A percentile compares a stretch with the other conserved stretches of the same genome.
Conservation (phyloP, 2,797 vertebrate genomes). For the Catamblyrhynchus diadema region DNA sequence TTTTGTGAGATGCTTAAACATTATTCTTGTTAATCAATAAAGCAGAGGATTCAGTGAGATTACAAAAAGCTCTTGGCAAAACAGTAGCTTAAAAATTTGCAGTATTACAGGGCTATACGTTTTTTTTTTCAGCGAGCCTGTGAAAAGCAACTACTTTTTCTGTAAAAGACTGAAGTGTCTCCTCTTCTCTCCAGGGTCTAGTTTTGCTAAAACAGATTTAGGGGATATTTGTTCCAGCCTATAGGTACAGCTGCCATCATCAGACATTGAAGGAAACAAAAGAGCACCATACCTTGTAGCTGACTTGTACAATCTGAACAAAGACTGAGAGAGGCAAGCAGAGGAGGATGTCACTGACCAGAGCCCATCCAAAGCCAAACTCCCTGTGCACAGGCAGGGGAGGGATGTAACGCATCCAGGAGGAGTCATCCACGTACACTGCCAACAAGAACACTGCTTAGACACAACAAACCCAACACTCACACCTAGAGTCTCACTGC, state of each 20-base stretch:
- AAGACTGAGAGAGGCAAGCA: slow-evolving; percentile 92
- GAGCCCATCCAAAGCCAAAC: slow-evolving; percentile 86
- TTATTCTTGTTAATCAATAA: not conserved
- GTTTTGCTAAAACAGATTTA: not conserved
- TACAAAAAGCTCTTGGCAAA: not conserved
- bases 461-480: not conserved
- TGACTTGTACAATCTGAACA: slow-evolving; percentile 89
- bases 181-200: not conserved
- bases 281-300: slow-evolving; percentile 84
- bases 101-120: not conserved
- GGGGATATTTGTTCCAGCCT: not conserved
- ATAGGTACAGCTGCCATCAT: not conserved
- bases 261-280: not conserved
- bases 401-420: slow-evolving; percentile 87
- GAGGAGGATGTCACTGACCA: slow-evolving; percentile 88
- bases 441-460: not conserved
- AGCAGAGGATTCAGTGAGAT: not conserved
- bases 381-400: slow-evolving; percentile 83
- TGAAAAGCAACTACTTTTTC: not conserved
- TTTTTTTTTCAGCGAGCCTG: not conserved
- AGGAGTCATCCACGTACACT: slow-evolving; percentile 86
- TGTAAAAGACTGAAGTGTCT: not conserved
- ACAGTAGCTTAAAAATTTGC: not conserved
- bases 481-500: rapidly evolving
- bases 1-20: not conserved